Base-by-base conservation (phyloP, 1,140 invertebrate genomes). In the Solenopsis invicta region DNA sequence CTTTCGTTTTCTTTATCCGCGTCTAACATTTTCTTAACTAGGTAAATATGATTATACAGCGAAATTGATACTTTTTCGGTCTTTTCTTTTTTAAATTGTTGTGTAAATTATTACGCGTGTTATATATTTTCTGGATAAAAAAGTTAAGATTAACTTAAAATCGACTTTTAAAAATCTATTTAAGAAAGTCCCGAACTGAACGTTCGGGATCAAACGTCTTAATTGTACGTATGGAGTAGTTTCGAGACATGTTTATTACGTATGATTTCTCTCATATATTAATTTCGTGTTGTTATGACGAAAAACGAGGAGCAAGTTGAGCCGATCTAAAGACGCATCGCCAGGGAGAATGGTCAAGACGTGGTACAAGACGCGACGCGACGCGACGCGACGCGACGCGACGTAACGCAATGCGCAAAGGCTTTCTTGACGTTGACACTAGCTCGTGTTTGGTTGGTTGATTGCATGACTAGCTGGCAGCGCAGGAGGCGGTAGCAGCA, bases 381-480 rank as follows among this genome's bases (percentile, higher is more conserved):
- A 77, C 54, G 18, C 5, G n/a, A 56, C 52, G 52, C 0, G 24
- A 62, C 59, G 41, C 2, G 21, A 71, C 13, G 29, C 13, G 66
- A 72, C 24, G 6, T 4, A n/a, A 85, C 10, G n/a, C 24, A 29
- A 66, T 52, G 37, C 16, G 54, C 67, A 54, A 50, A 37, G 18
- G 71, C 74, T 77, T 66, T 16, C 66, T 85, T 59, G 45, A 77
- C 59, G 89, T 87, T 91, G 89, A 91, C 89, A 78, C 80, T 91
- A 90, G 89, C 87, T 86, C 88, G 88, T 87, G 66, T 91, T 91
- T 91, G 86, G 84, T 91, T 90, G 89, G 93, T 95, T 95, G 94
- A 91, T 95, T 95, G 94, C 94, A 94, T 95, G 94, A 95, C 93
- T 93, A 94, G 94, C 93, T 93, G 94, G 93, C 93, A 95, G 92